A percentile compares a stretch with the other conserved stretches of the same genome.
Conservation (phyloP, 2,797 vertebrate species). For the Leptodactylus fallax region DNA sequence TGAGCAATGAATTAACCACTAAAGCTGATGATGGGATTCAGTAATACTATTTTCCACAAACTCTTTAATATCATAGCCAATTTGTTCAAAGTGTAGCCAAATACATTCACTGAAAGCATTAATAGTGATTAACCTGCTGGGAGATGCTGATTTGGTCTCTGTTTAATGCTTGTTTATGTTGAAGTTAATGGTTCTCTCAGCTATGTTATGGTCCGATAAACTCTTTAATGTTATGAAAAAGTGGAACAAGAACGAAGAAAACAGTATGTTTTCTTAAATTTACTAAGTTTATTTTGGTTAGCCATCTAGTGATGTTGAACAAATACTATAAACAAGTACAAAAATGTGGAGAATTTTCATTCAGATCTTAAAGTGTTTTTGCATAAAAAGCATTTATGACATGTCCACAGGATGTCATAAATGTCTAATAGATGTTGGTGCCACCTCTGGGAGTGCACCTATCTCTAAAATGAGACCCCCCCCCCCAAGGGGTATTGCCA, state of each 20-base stretch:
- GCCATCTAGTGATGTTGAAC: background rate
- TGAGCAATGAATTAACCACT: background rate
- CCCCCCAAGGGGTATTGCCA: too few species aligned
- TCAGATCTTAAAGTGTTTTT: too few species aligned
- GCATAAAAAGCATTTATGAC: too few species aligned
- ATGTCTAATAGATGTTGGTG: too few species aligned
- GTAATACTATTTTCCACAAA: background rate
- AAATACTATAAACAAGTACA: background rate
- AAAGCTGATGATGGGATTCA: background rate
- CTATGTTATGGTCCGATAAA: background rate
- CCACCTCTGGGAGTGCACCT: too few species aligned
- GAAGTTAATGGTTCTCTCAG: background rate
- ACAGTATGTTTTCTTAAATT: background rate
- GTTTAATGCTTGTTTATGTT: conserved; percentile 13
- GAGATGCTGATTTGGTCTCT: background rate
- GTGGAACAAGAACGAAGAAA: background rate
- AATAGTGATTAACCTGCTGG: conserved; percentile 10
- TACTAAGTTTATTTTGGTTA: background rate
- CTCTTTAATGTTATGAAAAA: background rate
- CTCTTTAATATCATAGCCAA: background rate
- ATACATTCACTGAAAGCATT: background rate
- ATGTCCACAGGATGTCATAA: too few species aligned
- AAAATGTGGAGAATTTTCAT: background rate
- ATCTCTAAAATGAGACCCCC: too few species aligned
- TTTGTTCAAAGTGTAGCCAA: conserved; percentile 13